A percentile compares a stretch with the other conserved stretches of the same genome.
Evolutionary conservation across 2,888 invertebrate species (phyloP).

Genomic region (Diogma glabrata): DNA sequence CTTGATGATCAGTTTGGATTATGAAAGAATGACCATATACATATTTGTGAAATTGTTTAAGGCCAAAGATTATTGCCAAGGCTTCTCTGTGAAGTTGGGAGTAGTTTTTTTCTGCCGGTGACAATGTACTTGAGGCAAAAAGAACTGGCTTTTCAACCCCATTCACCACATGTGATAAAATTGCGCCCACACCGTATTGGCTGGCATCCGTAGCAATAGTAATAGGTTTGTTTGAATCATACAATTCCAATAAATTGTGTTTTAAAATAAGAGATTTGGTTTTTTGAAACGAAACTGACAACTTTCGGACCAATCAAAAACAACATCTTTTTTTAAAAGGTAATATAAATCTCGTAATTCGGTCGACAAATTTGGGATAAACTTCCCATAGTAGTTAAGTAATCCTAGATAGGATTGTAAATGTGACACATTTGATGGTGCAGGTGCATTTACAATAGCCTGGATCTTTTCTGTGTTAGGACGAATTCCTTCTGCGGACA

Average conservation of each 20-base stretch:
- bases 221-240: neutral
- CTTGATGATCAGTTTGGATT: neutral
- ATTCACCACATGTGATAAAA: neutral
- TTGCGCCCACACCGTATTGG: neutral
- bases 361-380: too few relatives aligned
- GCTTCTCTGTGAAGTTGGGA: neutral
- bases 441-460: neutral
- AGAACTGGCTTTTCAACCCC: neutral
- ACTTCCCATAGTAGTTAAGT: too few relatives aligned
- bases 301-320: neutral
- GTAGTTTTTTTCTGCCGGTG: conserved; percentile 9
- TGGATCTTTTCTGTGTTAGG: neutral
- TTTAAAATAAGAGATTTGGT: too few relatives aligned
- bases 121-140: conserved; percentile 10
- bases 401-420: too few relatives aligned
- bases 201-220: neutral
- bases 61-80: neutral
- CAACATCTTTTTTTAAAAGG: neutral
- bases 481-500: neutral
- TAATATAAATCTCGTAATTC: neutral
- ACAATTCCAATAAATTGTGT: neutral
- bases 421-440: too few relatives aligned
- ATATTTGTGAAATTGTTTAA: neutral
- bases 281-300: neutral
- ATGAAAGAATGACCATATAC: neutral